Base-by-base conservation (phyloP, 1,140 invertebrate genomes). In the Zaprionus lachaisei region DNA sequence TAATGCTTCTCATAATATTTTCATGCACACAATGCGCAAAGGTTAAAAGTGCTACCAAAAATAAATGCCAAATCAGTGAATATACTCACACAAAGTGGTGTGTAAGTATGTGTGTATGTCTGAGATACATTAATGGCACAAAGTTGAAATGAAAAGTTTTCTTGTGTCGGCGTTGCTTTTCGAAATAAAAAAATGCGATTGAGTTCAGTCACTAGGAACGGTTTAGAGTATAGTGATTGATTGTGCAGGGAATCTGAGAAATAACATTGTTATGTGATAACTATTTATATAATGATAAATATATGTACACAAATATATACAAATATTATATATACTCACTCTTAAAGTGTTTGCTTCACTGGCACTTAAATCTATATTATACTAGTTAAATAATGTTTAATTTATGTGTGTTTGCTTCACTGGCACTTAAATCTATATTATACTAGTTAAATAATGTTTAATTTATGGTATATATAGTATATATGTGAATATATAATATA, bases 1-100 rank as follows among this genome's bases (percentile, higher is more conserved):
- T 89, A 89, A 89, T 89, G 85, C 84, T 49, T 72, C 75, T 87
- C 83, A 87, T 86, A 83, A 82, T 82, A 71, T 85, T 82, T 83
- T 87, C 83, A 82, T 78, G 68, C 83, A 67, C 66, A 68, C 83
- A 79, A 82, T 82, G 83, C 79, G 83, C 83, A 79, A 85, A 77
- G 83, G 78, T 87, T 75, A 54, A 78, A 55, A 72, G 56, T 54
- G 55, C 49, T 17, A 38, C 54, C 69, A 63, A 81, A 62, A 71
- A 57, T 79, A 89, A 81, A 75, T 83, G 84, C 77, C 75, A 90
- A 79, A 84, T 84, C 83, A 81, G 83, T 84, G 71, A 74, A 83
- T 70, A 44, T 56, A 56, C 41, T 64, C 15, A 58, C 24, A 26
- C 24, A 31, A 41, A 63, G 31, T n/a, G 24, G 24, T 28, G 24